Evolutionary conservation across 2,888 invertebrate genomes (phyloP).

Genomic region (Eilema griseolum): DNA sequence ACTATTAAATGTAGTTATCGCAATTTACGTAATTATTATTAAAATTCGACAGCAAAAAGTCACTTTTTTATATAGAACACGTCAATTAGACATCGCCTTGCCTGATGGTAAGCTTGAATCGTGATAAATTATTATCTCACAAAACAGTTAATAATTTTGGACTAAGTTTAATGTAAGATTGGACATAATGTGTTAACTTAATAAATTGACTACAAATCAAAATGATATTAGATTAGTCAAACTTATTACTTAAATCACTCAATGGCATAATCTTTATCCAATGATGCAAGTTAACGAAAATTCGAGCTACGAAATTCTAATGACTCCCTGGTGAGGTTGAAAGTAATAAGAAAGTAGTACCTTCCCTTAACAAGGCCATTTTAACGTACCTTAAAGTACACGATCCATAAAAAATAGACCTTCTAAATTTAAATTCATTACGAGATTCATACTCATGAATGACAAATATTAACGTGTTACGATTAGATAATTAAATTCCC

Average conservation of each 20-base stretch:
- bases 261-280: background rate
- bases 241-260: background rate
- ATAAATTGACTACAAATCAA: too few relatives aligned
- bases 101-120: too few relatives aligned
- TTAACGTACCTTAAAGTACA: slow-evolving; percentile 18
- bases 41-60: too few relatives aligned
- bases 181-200: too few relatives aligned
- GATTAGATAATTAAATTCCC: slow-evolving; percentile 43
- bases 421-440: slow-evolving; percentile 15
- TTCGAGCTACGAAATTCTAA: background rate
- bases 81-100: too few relatives aligned
- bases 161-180: too few relatives aligned
- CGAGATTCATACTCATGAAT: slow-evolving; percentile 48
- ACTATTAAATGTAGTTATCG: too few relatives aligned
- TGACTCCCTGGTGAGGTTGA: background rate
- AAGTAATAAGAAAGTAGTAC: slow-evolving; percentile 22
- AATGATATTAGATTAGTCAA: background rate
- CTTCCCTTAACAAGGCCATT: slow-evolving; percentile 21
- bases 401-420: too few relatives aligned
- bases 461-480: slow-evolving; percentile 35
- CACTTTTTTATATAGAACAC: too few relatives aligned
- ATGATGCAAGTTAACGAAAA: background rate
- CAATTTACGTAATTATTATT: too few relatives aligned
- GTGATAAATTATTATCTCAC: too few relatives aligned
- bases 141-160: too few relatives aligned